Conservation (phyloP, 2,888 invertebrate genomes). For the Ypsolopha sequella region DNA sequence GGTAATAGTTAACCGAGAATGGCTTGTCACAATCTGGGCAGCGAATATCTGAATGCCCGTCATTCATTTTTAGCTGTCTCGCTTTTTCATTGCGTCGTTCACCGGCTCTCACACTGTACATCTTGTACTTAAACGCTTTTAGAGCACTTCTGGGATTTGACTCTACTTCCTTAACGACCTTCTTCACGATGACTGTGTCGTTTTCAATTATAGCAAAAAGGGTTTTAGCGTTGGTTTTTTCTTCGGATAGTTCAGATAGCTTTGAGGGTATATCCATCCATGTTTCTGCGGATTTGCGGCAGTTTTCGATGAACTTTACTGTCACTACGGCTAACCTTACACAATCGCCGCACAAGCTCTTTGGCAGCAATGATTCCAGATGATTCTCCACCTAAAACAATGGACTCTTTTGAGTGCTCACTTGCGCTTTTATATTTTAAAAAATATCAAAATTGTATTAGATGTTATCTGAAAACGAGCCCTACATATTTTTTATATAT, state of each 20-base stretch:
- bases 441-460: too few relatives aligned
- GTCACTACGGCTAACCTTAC: constrained; percentile 1
- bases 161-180: not conserved
- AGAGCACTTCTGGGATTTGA: not conserved
- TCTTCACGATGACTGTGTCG: too few relatives aligned
- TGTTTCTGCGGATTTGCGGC: constrained; percentile 22
- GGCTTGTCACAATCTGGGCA: constrained; percentile 26
- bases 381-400: constrained; percentile 43
- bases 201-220: not conserved
- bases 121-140: constrained; percentile 1
- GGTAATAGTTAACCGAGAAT: constrained; percentile 14
- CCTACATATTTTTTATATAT: too few relatives aligned
- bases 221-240: not conserved
- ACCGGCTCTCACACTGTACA: not conserved
- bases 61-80: not conserved
- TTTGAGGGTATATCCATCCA: constrained; percentile 24
- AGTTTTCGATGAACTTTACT: constrained; percentile 21
- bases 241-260: constrained; percentile 7
- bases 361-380: constrained; percentile 20
- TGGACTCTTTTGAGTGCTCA: constrained; percentile 12
- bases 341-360: constrained; percentile 27
- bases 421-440: constrained; percentile 1
- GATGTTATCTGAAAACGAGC: too few relatives aligned
- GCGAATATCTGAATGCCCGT: not conserved
- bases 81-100: constrained; percentile 3